A percentile compares a stretch with the other conserved stretches of the same genome.
Evolutionary conservation across 2,113 vertebrate species (phyloP).

Genomic region (Globicephala melas): DNA sequence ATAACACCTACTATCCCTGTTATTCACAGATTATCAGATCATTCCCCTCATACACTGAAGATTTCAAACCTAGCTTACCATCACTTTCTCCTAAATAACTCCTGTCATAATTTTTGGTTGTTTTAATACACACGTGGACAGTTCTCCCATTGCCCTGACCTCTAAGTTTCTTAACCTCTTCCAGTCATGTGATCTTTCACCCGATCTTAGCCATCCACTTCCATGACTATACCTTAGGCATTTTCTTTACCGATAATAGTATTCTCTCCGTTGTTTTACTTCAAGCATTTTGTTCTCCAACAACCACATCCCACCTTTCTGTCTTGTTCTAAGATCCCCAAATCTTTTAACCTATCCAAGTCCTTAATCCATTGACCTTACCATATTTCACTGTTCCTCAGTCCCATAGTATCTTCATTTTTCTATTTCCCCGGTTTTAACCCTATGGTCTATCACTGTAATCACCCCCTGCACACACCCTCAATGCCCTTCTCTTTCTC

Average conservation of each 20-base stretch:
- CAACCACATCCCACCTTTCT: not conserved
- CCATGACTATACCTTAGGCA: not conserved
- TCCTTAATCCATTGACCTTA: not conserved
- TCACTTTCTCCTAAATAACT: not conserved
- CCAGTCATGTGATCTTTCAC: not conserved
- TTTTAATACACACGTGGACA: not conserved
- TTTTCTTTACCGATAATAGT: not conserved
- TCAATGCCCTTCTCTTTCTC: not conserved
- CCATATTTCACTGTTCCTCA: not conserved
- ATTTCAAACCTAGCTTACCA: not conserved
- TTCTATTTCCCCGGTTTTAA: not conserved
- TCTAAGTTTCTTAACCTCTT: not conserved
- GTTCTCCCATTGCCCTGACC: not conserved
- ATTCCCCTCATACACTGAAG: not conserved
- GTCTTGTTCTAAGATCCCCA: not conserved
- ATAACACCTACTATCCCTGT: not conserved
- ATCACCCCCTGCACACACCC: not conserved
- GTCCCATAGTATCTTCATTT: not conserved
- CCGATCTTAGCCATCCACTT: not conserved
- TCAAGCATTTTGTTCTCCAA: not conserved
- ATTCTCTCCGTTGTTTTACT: not conserved
- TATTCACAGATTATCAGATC: not conserved
- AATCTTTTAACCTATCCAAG: not conserved
- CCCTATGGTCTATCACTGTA: not conserved
- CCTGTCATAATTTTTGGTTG: not conserved